phyloP scores from a whole-genome alignment of 2,113 vertebrate species.

The Condylura cristata region DNA sequence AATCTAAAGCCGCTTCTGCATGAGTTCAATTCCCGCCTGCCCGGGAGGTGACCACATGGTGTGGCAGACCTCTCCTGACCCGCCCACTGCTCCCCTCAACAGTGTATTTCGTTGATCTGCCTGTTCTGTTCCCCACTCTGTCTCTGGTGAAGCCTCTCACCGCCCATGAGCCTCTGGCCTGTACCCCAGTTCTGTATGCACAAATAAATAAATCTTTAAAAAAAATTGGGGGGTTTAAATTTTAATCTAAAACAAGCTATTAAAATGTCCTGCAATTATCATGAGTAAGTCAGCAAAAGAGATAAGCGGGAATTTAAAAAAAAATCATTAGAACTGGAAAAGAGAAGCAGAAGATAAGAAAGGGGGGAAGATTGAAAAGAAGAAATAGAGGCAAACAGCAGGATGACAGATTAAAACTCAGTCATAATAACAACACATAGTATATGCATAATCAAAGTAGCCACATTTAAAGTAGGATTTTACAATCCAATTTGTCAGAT shows the following conservation, averaged over 20 bases:
- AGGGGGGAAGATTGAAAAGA: not conserved
- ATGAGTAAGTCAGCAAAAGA: not conserved
- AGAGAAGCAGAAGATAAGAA: not conserved
- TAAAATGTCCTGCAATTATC: not conserved
- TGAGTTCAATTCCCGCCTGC: no score
- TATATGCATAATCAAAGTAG: not conserved
- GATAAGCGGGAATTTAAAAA: not conserved
- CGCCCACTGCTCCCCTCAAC: no score
- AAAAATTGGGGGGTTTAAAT: not conserved
- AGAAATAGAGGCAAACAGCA: not conserved
- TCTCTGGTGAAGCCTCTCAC: no score
- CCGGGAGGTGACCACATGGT: no score
- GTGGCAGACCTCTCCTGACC: no score
- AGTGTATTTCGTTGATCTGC: no score
- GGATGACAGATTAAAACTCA: not conserved
- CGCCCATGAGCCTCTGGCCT: no score
- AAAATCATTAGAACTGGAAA: not conserved
- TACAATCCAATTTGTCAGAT: not conserved
- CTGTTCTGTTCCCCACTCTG: no score
- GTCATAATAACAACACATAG: not conserved
- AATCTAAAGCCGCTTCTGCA: no score
- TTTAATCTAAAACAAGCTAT: not conserved
- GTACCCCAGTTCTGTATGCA: no score
- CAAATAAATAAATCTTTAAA: no score
- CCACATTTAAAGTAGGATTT: not conserved